Conservation (phyloP, 2,888 invertebrate genomes). For the Brachynemurus nebulosus region DNA sequence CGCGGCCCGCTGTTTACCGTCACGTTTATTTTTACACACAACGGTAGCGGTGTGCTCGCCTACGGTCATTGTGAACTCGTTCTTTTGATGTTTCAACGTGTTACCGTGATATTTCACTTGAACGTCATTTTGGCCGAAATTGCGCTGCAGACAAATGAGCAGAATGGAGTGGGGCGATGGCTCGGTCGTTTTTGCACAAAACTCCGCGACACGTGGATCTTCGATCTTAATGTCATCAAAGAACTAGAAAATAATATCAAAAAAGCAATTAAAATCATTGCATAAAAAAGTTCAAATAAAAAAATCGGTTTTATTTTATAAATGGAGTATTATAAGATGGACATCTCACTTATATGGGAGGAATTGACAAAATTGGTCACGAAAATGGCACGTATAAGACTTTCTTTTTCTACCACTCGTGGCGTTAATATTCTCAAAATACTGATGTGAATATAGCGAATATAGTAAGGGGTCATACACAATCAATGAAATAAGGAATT, state of each 20-base stretch:
- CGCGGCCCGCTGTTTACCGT: slow-evolving; percentile 91
- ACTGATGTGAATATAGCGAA: no score
- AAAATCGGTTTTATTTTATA: no score
- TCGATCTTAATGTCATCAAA: slow-evolving; percentile 88
- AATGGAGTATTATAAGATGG: no score
- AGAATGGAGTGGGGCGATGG: slow-evolving; percentile 90
- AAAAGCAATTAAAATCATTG: no score
- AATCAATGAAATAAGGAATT: no score
- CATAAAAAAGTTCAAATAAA: no score
- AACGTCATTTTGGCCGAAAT: slow-evolving; percentile 82
- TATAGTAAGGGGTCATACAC: no score
- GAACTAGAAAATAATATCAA: slow-evolving; percentile 52
- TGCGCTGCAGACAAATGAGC: slow-evolving; percentile 79
- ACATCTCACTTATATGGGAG: no score
- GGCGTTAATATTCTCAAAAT: no score
- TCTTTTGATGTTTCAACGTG: slow-evolving; percentile 77
- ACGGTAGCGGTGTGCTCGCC: slow-evolving; percentile 85
- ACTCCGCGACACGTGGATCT: slow-evolving; percentile 87
- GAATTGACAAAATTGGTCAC: no score
- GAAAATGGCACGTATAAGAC: no score
- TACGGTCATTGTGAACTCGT: slow-evolving; percentile 88
- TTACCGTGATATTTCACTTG: slow-evolving; percentile 78
- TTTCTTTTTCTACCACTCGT: no score
- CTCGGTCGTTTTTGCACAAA: slow-evolving; percentile 93
- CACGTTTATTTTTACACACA: slow-evolving; percentile 89